Evolutionary conservation across 2,797 vertebrate genomes (phyloP).

Genomic region (Eutrigla gurnardus): DNA sequence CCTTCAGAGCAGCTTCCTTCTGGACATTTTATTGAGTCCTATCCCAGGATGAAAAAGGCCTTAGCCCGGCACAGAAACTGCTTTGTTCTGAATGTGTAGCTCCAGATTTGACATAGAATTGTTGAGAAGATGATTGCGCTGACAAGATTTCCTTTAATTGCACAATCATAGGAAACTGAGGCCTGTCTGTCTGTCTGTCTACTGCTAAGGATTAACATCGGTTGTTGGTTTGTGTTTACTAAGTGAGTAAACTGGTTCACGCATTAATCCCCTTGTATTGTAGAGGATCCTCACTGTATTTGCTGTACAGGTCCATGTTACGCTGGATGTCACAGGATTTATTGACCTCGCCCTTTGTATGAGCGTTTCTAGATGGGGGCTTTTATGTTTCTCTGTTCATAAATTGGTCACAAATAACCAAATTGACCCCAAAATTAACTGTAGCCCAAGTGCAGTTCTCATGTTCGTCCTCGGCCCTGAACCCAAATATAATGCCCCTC

Average conservation of each 20-base stretch:
- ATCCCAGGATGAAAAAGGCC: neutral
- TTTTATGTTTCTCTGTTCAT: neutral
- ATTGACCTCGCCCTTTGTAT: neutral
- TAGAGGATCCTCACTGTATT: slow-evolving; percentile 15
- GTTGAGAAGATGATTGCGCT: slow-evolving; percentile 1
- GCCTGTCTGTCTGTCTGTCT: neutral
- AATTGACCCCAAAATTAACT: neutral
- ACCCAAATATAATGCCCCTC: neutral
- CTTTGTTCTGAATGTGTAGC: neutral
- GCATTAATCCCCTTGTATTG: slow-evolving; percentile 44
- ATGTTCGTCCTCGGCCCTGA: neutral
- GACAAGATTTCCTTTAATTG: slow-evolving; percentile 25
- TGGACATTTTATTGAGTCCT: neutral
- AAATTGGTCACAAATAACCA: neutral
- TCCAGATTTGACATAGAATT: neutral
- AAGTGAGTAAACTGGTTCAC: slow-evolving; percentile 52
- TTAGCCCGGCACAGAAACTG: neutral
- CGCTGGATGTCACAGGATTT: slow-evolving; percentile 8
- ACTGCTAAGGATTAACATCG: slow-evolving; percentile 51
- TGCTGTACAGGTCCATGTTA: neutral
- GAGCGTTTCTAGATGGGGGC: neutral
- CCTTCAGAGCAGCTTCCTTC: neutral
- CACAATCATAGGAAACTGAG: slow-evolving; percentile 28
- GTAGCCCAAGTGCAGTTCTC: neutral
- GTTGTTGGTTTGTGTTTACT: slow-evolving; percentile 47